Evolutionary conservation across 1,140 invertebrate genomes (phyloP), one percentile per base, ranked within the genome.

Genomic region (Drosophila biarmipes): DNA sequence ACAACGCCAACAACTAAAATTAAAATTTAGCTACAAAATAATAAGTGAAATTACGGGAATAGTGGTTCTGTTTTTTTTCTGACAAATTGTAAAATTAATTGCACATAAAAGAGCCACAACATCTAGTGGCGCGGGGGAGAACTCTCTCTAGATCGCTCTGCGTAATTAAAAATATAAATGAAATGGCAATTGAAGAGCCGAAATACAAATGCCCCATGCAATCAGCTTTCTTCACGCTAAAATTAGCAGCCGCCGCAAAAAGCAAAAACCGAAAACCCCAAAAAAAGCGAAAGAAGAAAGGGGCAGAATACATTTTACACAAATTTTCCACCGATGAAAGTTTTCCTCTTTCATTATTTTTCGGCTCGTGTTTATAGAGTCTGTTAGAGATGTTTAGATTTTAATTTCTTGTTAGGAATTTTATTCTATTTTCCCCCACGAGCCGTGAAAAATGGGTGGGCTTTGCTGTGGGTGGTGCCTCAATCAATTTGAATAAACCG

Each of bases 31-130:
- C 62, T 63, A 53, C 42, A 73, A 82, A 56, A 69, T 69, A 48
- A 56, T 69, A 46, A 69, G 40, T 15, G 27, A 29, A 40, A 51
- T 29, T 54, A 64, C 38, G 11, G 45, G 78, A 69, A 64, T 79
- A 71, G 69, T 79, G 2, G 38, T 19, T 43, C 11, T 43, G 42
- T 53, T 51, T 34, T 43, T 42, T 27, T 17, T 17, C 17, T 61
- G 42, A 62, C 63, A 81, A 80, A 80, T 81, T 67, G 43, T 73
- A 82, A 42, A 82, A 78, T 78, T 82, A 81, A 81, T 78, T 59
- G 73, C 54, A 72, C 78, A 82, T 74, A 61, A 82, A 81, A 82
- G 15, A 51, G 64, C 35, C 21, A 34, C 53, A 38, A 19, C 49
- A 46, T 12, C 43, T 17, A 8, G 5, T 52, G 15, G 52, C 15